Percentiles rank a stretch among this genome's conserved stretches.
These are phyloP conservation scores for Vesta saturnalis DNA, from an alignment of 2,888 invertebrate species.

Conservation along the genomic window DNA sequence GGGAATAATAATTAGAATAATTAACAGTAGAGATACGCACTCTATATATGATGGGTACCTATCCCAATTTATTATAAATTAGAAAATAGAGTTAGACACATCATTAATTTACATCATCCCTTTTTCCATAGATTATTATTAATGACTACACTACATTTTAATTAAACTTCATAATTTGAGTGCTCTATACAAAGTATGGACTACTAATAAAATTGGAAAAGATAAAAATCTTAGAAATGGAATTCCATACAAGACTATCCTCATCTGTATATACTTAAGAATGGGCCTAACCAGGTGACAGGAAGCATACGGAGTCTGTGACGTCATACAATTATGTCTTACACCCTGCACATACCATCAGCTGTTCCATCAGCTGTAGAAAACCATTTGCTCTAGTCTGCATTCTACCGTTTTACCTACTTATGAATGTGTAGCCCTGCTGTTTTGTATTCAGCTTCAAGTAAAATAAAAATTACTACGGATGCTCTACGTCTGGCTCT, in stretches of 20 bases:
- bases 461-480: slow-evolving; percentile 17
- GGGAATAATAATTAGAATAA: not conserved
- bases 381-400: slow-evolving; percentile 40
- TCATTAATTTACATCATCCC: slow-evolving; percentile 1
- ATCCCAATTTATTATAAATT: not conserved
- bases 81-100: not conserved
- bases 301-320: slow-evolving; percentile 56
- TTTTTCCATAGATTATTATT: slow-evolving; percentile 1
- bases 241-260: slow-evolving; percentile 13
- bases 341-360: slow-evolving; percentile 49
- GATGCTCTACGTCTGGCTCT: not conserved
- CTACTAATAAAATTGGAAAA: not conserved
- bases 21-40: not conserved
- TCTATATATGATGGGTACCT: not conserved
- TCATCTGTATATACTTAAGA: slow-evolving; percentile 41
- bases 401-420: slow-evolving; percentile 19
- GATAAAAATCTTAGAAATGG: slow-evolving; percentile 29
- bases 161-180: not conserved
- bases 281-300: slow-evolving; percentile 56
- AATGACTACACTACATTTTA: slow-evolving; percentile 1
- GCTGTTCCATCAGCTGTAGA: slow-evolving; percentile 56
- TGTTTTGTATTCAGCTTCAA: slow-evolving; percentile 22
- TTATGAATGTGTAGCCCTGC: slow-evolving; percentile 19
- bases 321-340: slow-evolving; percentile 51
- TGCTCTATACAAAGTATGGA: not conserved